A percentile compares a stretch with the other conserved stretches of the same genome.
These are phyloP conservation scores for Epizoanthus scotinus DNA, from an alignment of 92 coral and sea anemone species.

Conservation along the genomic window DNA sequence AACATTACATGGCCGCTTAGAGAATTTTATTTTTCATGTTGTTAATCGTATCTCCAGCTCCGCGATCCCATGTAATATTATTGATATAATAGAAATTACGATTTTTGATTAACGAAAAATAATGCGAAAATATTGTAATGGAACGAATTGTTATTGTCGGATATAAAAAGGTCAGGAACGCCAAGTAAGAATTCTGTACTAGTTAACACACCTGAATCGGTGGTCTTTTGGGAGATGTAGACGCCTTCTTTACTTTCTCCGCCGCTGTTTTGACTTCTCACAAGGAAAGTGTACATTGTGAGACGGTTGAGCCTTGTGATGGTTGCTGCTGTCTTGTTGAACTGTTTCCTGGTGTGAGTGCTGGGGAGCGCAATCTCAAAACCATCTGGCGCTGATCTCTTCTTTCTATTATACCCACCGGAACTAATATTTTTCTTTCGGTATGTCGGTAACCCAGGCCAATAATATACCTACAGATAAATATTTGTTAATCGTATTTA, in stretches of 20 bases:
- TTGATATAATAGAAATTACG: too few species aligned
- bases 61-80: too few species aligned
- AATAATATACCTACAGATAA: conserved; percentile 4
- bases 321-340: conserved; percentile 1
- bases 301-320: neutral
- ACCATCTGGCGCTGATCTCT: neutral
- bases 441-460: neutral
- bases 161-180: too few species aligned
- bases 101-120: too few species aligned
- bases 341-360: neutral
- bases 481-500: too few species aligned
- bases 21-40: too few species aligned
- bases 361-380: neutral
- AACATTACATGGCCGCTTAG: too few species aligned
- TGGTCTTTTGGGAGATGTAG: conserved; percentile 3
- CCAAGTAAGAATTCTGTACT: too few species aligned
- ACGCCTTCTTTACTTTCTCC: neutral
- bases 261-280: conserved; percentile 32
- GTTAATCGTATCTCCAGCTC: too few species aligned
- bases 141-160: too few species aligned
- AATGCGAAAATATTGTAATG: too few species aligned
- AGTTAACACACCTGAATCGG: conserved; percentile 14
- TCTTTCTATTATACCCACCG: too few species aligned
- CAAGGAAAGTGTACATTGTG: neutral
- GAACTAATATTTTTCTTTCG: neutral